Evolutionary conservation across 1,140 invertebrate species (phyloP).

Genomic region (Hycleus phaleratus): DNA sequence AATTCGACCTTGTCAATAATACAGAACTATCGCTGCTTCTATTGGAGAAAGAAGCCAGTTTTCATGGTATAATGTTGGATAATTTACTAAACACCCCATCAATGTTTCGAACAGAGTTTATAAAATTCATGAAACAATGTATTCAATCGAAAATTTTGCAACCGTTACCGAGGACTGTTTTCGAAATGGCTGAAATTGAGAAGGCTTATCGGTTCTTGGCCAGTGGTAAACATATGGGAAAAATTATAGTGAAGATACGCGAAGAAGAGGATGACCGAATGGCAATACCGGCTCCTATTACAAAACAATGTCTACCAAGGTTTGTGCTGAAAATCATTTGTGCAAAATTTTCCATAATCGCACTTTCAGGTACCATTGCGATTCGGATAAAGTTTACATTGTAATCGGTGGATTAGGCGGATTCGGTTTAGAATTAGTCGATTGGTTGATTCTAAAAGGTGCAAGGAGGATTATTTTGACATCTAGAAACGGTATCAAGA

Average conservation of each 20-base stretch:
- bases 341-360: too few relatives aligned
- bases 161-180: constrained; percentile 73
- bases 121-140: constrained; percentile 65
- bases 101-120: background rate
- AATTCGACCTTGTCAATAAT: constrained; percentile 62
- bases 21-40: constrained; percentile 60
- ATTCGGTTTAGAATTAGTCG: constrained; percentile 83
- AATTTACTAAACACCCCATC: constrained; percentile 43
- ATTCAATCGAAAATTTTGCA: constrained; percentile 63
- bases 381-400: constrained; percentile 48
- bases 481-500: constrained; percentile 67
- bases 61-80: constrained; percentile 83
- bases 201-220: constrained; percentile 68
- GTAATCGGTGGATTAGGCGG: constrained; percentile 75
- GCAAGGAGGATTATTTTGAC: constrained; percentile 71
- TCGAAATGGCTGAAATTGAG: constrained; percentile 53
- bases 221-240: constrained; percentile 81
- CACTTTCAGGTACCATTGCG: constrained; percentile 23
- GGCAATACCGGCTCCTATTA: background rate
- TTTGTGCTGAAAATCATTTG: too few relatives aligned
- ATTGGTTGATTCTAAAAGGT: constrained; percentile 78
- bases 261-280: constrained; percentile 41
- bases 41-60: constrained; percentile 76
- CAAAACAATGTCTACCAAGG: too few relatives aligned
- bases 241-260: constrained; percentile 65